phyloP scores from a whole-genome alignment of 37 sponge, comb jelly and placozoan genomes.

The Chondrosia reniformis region DNA sequence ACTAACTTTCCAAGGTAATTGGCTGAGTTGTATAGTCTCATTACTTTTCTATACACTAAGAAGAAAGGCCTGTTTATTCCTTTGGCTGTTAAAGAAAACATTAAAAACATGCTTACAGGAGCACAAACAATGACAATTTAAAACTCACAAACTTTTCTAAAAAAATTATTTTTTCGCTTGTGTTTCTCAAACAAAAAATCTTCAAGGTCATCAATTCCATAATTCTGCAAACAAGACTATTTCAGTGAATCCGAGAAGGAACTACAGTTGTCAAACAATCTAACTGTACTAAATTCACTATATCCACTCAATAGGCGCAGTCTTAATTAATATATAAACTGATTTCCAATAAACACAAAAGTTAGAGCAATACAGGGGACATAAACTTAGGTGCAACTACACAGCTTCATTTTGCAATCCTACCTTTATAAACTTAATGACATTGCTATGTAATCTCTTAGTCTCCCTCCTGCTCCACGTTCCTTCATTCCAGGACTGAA shows the following conservation, averaged over 20 bases:
- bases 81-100: not conserved
- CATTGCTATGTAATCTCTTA: not conserved
- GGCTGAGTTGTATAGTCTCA: not conserved
- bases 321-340: too few relatives aligned
- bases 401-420: not conserved
- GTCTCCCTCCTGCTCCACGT: not conserved
- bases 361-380: too few relatives aligned
- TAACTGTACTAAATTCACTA: too few relatives aligned
- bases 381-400: not conserved
- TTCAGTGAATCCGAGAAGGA: too few relatives aligned
- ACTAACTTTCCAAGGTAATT: not conserved
- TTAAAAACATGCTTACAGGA: not conserved
- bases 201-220: not conserved
- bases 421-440: not conserved
- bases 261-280: too few relatives aligned
- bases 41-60: not conserved
- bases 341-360: too few relatives aligned
- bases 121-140: not conserved
- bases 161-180: not conserved
- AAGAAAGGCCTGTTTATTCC: conserved; percentile 4
- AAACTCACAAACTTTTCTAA: not conserved
- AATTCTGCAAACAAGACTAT: not conserved
- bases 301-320: too few relatives aligned
- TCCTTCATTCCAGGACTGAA: not conserved
- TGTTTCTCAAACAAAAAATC: not conserved